phyloP scores from a whole-genome alignment of 1,140 invertebrate species.

The Cheumatopsyche charites region DNA sequence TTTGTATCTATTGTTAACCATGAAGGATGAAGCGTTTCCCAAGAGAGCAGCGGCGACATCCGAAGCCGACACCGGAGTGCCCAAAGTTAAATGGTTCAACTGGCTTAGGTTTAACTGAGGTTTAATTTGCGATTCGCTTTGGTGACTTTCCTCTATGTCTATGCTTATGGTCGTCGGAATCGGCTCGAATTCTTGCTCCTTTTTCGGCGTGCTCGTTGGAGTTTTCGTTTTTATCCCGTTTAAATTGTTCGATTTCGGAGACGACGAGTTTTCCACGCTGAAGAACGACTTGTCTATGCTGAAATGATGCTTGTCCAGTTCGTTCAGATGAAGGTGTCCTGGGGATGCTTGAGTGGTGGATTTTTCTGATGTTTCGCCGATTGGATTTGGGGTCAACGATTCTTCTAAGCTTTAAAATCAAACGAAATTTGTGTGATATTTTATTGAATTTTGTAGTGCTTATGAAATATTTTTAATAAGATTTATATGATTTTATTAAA shows the following conservation, averaged over 20 bases:
- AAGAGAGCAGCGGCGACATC: conserved; percentile 63
- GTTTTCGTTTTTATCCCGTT: conserved; percentile 38
- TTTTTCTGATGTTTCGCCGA: conserved; percentile 35
- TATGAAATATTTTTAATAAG: too few relatives aligned
- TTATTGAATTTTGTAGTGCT: too few relatives aligned
- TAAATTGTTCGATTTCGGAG: conserved; percentile 47
- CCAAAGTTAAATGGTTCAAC: conserved; percentile 50
- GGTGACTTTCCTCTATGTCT: conserved; percentile 31
- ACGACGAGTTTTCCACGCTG: conserved; percentile 46
- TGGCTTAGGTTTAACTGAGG: conserved; percentile 29
- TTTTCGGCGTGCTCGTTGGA: conserved; percentile 24
- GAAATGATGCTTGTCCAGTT: conserved; percentile 37
- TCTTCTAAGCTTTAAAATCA: conserved; percentile 65
- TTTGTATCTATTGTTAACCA: conserved; percentile 48
- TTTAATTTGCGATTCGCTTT: conserved; percentile 31
- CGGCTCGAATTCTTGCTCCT: conserved; percentile 28
- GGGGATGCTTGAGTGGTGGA: conserved; percentile 37
- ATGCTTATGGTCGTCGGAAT: conserved; percentile 38
- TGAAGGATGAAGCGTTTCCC: conserved; percentile 62
- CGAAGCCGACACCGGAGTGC: conserved; percentile 60
- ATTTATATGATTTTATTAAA: too few relatives aligned
- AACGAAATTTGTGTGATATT: background rate
- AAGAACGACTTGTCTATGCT: conserved; percentile 46
- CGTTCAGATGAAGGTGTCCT: conserved; percentile 10
- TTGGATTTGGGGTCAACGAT: conserved; percentile 52